A percentile compares a stretch with the other conserved stretches of the same genome.
Conservation (phyloP, 2,113 vertebrate species). For the Jaculus jaculus region DNA sequence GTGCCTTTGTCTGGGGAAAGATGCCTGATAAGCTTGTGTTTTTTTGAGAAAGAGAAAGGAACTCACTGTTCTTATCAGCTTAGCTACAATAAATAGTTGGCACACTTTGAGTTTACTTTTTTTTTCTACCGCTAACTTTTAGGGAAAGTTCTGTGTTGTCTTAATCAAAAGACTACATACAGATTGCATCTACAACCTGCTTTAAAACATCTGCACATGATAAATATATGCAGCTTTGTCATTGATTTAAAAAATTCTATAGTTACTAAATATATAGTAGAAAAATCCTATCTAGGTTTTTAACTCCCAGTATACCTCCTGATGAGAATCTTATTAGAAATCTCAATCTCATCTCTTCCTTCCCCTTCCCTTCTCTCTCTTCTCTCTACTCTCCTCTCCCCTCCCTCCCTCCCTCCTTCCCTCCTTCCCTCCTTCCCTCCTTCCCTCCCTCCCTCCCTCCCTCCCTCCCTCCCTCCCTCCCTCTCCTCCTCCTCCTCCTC, state of each 20-base stretch:
- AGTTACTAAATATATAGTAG: conserved; percentile 19
- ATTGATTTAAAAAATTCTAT: background rate
- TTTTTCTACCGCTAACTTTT: conserved; percentile 31
- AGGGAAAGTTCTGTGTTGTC: conserved; percentile 43
- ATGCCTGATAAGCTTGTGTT: conserved; percentile 62
- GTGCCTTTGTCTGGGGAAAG: conserved; percentile 70
- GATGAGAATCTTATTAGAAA: background rate
- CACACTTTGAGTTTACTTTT: conserved; percentile 59
- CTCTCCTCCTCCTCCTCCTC: too few relatives aligned
- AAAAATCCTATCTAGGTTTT: conserved; percentile 5
- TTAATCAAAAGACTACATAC: conserved; percentile 33
- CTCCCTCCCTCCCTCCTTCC: too few relatives aligned
- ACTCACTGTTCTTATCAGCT: conserved; percentile 35
- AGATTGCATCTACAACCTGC: background rate
- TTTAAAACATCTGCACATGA: background rate
- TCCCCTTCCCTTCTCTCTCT: too few relatives aligned
- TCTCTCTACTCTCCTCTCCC: too few relatives aligned
- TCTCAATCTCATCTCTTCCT: too few relatives aligned
- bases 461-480: too few relatives aligned
- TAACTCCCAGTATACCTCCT: background rate
- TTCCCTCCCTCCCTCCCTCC: too few relatives aligned
- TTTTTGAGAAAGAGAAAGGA: conserved; percentile 59
- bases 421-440: too few relatives aligned
- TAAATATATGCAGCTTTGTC: background rate
- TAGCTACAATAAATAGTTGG: conserved; percentile 44